Percentiles rank a stretch among this genome's conserved stretches.
Conservation (phyloP, 2,113 vertebrate species). For the Heterotis niloticus region DNA sequence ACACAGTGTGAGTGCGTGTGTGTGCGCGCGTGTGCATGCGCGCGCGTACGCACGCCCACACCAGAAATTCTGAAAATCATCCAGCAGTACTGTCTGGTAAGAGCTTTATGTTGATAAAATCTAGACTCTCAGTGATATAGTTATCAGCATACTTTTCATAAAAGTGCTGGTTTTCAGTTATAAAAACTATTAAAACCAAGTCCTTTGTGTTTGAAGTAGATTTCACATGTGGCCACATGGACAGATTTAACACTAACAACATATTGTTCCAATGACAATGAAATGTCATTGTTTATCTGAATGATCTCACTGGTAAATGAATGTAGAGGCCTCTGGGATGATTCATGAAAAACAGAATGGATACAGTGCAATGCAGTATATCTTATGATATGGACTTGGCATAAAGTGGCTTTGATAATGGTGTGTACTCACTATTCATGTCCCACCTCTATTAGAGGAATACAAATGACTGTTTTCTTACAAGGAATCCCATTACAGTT, state of each 20-base stretch:
- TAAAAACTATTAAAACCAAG: background rate
- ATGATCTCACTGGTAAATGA: background rate
- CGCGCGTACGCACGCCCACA: too few relatives aligned
- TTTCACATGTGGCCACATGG: slow-evolving; percentile 6
- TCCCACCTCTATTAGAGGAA: slow-evolving; percentile 8
- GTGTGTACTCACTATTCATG: background rate
- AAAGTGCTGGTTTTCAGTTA: background rate
- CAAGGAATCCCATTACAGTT: slow-evolving; percentile 12
- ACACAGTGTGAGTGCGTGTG: background rate
- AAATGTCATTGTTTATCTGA: slow-evolving; percentile 18
- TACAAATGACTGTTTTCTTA: slow-evolving; percentile 10
- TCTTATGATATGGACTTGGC: background rate
- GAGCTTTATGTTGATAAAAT: too few relatives aligned
- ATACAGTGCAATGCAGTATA: slow-evolving; percentile 15
- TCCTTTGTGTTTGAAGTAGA: slow-evolving; percentile 1
- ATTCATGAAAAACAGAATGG: slow-evolving; percentile 14
- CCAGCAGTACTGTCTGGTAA: too few relatives aligned
- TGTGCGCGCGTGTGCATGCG: background rate
- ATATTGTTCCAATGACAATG: slow-evolving; percentile 17
- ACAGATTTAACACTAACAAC: slow-evolving; percentile 10
- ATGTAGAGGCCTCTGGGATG: slow-evolving; percentile 4
- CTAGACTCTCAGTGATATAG: too few relatives aligned
- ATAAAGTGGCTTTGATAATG: slow-evolving; percentile 15
- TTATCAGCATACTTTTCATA: too few relatives aligned
- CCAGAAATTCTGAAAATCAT: background rate